Conservation (phyloP, 1,140 invertebrate genomes). For the Drosophila kepulauana region DNA sequence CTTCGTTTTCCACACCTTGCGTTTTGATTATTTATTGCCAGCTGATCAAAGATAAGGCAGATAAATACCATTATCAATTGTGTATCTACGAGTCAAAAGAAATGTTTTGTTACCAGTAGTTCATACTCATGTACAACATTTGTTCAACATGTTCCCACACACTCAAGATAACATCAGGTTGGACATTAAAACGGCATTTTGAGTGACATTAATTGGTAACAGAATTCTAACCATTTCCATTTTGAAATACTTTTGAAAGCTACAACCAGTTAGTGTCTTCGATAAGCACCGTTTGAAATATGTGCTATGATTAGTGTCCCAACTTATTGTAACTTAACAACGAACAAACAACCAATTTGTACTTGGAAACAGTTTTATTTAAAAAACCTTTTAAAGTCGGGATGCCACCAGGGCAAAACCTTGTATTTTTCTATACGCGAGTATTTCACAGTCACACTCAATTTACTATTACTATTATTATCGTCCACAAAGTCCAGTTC, state of each 20-base stretch:
- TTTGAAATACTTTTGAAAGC: too few relatives aligned
- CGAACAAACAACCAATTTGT: neutral
- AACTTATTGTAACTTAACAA: too few relatives aligned
- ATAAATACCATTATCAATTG: slow-evolving; percentile 17
- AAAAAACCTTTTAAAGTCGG: slow-evolving; percentile 68
- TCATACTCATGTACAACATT: slow-evolving; percentile 25
- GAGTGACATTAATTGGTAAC: neutral
- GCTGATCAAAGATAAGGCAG: neutral
- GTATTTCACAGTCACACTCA: slow-evolving; percentile 67
- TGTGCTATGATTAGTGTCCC: too few relatives aligned
- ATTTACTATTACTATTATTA: slow-evolving; percentile 26
- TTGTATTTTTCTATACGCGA: slow-evolving; percentile 60
- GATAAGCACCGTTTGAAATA: too few relatives aligned
- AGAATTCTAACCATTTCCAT: too few relatives aligned
- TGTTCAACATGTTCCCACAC: slow-evolving; percentile 10
- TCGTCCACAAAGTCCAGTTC: slow-evolving; percentile 72
- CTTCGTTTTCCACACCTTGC: slow-evolving; percentile 1
- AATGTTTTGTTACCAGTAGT: slow-evolving; percentile 7
- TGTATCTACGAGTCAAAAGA: slow-evolving; percentile 20
- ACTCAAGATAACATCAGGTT: slow-evolving; percentile 18
- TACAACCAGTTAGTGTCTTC: too few relatives aligned
- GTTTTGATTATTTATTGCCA: slow-evolving; percentile 3
- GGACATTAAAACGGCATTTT: neutral
- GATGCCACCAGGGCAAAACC: slow-evolving; percentile 80
- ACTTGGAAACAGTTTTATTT: slow-evolving; percentile 53